phyloP scores from a whole-genome alignment of 1,140 invertebrate species.

The fruit fly (Drosophila melanogaster) region DNA sequence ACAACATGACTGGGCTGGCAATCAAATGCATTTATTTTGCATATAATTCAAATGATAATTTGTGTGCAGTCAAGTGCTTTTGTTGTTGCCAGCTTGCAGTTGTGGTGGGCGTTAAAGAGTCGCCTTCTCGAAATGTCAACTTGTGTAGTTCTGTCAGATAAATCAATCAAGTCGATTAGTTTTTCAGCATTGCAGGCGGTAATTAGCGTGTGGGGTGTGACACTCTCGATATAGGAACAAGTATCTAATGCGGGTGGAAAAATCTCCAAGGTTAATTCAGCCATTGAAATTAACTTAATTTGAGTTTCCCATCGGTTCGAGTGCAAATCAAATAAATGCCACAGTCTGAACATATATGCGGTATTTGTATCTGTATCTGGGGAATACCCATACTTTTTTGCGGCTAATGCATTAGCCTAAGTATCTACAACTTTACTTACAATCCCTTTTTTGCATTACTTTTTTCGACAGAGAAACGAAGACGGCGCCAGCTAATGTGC shows the following conservation, averaged over 20 bases:
- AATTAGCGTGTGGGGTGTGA: constrained; percentile 67
- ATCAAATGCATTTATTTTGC: constrained; percentile 83
- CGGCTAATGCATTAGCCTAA: constrained; percentile 63
- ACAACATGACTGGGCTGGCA: constrained; percentile 42
- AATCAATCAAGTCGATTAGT: constrained; percentile 84
- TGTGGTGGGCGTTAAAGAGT: constrained; percentile 66
- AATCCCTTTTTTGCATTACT: constrained; percentile 7
- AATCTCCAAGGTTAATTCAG: constrained; percentile 64
- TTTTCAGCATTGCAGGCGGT: constrained; percentile 64
- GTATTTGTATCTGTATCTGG: constrained; percentile 28
- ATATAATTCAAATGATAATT: constrained; percentile 84
- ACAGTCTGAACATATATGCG: constrained; percentile 14
- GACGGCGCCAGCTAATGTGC: constrained; percentile 69
- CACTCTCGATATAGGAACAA: constrained; percentile 13
- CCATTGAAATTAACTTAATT: constrained; percentile 63
- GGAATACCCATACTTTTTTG: constrained; percentile 38
- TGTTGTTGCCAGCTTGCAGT: constrained; percentile 19
- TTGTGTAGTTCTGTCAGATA: constrained; percentile 81
- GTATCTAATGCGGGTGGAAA: constrained; percentile 50
- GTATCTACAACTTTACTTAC: constrained; percentile 47
- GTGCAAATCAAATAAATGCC: constrained; percentile 43
- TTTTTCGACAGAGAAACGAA: constrained; percentile 18
- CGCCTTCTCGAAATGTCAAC: constrained; percentile 73
- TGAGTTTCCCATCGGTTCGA: constrained; percentile 37
- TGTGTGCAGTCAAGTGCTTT: constrained; percentile 75